These are phyloP conservation scores for Limnephilus rhombicus DNA, from an alignment of 2,888 invertebrate species.

Conservation along the genomic window DNA sequence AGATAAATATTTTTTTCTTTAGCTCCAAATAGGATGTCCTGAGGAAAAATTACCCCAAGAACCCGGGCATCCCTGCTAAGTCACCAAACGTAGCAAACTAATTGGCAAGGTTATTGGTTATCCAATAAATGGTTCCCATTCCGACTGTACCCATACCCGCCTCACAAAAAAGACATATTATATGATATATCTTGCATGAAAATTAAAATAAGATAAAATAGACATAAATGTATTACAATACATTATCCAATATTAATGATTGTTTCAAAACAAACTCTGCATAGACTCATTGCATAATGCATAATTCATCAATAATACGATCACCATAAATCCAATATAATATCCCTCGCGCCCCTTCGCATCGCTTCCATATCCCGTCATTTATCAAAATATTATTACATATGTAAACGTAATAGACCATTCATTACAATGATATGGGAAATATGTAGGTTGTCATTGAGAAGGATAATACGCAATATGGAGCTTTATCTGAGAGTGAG, in stretches of 20 bases:
- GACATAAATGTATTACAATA: background rate
- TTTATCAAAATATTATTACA: slow-evolving; percentile 65
- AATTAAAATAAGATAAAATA: too few species aligned
- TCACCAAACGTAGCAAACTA: too few species aligned
- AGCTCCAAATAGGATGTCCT: too few species aligned
- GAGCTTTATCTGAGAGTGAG: slow-evolving; percentile 51
- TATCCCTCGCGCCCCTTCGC: slow-evolving; percentile 28
- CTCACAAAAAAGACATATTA: too few species aligned
- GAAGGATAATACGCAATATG: slow-evolving; percentile 44
- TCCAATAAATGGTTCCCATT: too few species aligned
- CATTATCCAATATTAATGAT: background rate
- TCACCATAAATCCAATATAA: slow-evolving; percentile 29
- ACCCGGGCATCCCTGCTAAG: too few species aligned
- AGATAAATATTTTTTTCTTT: too few species aligned
- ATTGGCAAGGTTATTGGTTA: too few species aligned
- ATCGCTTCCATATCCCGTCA: slow-evolving; percentile 35
- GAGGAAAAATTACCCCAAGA: too few species aligned
- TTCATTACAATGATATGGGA: slow-evolving; percentile 48
- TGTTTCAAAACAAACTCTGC: background rate
- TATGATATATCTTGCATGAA: too few species aligned
- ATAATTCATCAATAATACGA: slow-evolving; percentile 11
- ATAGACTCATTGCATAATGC: background rate
- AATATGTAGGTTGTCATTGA: slow-evolving; percentile 57
- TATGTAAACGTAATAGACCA: slow-evolving; percentile 60
- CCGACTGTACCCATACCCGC: too few species aligned